A percentile compares a stretch with the other conserved stretches of the same genome.
These are phyloP conservation scores for Hermatobates lingyangjiaoensis DNA, from an alignment of 1,140 invertebrate species.

Conservation along the genomic window DNA sequence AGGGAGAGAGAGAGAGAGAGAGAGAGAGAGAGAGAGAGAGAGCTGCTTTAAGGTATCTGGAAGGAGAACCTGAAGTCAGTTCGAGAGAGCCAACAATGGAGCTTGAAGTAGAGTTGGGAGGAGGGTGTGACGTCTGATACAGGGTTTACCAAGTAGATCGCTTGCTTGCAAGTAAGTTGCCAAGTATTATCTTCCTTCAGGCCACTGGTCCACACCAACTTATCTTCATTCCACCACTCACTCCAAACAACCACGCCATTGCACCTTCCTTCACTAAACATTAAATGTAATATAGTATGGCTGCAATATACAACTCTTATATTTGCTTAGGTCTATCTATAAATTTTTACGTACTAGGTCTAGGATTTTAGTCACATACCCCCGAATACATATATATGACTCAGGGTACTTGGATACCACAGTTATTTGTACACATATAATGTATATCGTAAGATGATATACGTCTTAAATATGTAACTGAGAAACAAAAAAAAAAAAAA, in stretches of 20 bases:
- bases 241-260: not conserved
- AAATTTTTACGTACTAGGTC: too few relatives aligned
- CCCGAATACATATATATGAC: too few relatives aligned
- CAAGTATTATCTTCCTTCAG: not conserved
- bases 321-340: not conserved
- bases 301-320: not conserved
- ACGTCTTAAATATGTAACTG: too few relatives aligned
- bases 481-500: too few relatives aligned
- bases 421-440: too few relatives aligned
- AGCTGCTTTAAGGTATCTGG: not conserved
- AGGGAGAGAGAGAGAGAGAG: not conserved
- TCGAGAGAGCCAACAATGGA: not conserved
- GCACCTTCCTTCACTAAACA: not conserved
- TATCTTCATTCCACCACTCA: not conserved
- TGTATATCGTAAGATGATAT: too few relatives aligned
- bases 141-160: not conserved
- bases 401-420: too few relatives aligned
- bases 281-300: not conserved
- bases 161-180: not conserved
- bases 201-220: not conserved
- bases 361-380: too few relatives aligned
- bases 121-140: not conserved
- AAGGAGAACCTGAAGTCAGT: not conserved
- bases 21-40: not conserved
- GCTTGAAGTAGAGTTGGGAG: not conserved